These are phyloP conservation scores for Campylomormyrus numenius DNA, from an alignment of 2,113 vertebrate genomes.

Conservation along the genomic window DNA sequence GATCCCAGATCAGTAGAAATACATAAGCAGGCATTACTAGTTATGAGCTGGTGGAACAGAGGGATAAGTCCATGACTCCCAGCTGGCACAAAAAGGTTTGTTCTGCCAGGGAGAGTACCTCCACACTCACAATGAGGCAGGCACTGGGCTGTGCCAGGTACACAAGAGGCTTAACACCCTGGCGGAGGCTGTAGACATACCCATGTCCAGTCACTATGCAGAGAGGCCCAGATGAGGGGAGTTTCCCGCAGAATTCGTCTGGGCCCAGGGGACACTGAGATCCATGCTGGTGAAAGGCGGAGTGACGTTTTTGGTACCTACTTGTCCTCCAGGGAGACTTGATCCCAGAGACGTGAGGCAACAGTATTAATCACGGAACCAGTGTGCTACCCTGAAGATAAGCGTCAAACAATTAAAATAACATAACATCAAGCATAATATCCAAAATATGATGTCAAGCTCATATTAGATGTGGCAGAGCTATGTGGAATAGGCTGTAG, in stretches of 20 bases:
- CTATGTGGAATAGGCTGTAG: not conserved
- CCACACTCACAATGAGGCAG: not conserved
- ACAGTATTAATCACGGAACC: not conserved
- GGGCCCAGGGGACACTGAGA: not conserved
- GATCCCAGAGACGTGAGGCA: not conserved
- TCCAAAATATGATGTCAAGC: not conserved
- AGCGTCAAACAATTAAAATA: not conserved
- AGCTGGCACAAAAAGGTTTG: not conserved
- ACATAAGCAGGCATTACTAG: not conserved
- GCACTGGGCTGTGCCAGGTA: not conserved
- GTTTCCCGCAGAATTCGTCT: not conserved
- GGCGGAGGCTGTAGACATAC: not conserved
- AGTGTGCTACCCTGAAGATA: not conserved
- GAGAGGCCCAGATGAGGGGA: not conserved
- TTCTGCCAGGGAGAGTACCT: not conserved
- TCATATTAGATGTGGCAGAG: not conserved
- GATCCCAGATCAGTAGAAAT: not conserved
- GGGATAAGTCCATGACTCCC: not conserved
- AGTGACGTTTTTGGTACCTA: not conserved
- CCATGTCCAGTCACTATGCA: not conserved
- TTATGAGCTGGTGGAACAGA: not conserved
- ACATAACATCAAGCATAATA: not conserved
- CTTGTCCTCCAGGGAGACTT: not conserved
- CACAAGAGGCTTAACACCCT: not conserved
- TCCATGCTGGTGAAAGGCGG: not conserved